Evolutionary conservation across 2,888 invertebrate genomes (phyloP), one percentile per base, ranked within the genome.

Genomic region (Hedychridium roseum): DNA sequence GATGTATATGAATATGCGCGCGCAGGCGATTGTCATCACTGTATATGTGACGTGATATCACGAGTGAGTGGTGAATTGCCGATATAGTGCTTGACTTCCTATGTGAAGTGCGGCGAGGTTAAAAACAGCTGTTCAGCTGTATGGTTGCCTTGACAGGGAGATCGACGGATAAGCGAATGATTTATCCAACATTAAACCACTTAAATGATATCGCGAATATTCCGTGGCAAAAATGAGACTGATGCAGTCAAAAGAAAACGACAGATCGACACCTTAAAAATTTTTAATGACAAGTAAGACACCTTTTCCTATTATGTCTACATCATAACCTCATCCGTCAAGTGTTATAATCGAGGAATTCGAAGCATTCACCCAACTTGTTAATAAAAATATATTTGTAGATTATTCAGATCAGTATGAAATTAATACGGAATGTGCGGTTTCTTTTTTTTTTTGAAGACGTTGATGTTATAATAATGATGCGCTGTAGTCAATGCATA

Each of bases 201-300:
- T 75, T 76, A 77, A 78, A 79, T 79, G 79, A 74, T 79, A 76
- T 79, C 79, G 66, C 73, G 74, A 77, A 78, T 77, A 73, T 78
- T 76, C 70, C 76, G 74, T 70, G 76, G 76, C 55, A 76, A 79
- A 68, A 76, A 73, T 74, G 78, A 78, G 66, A 78, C 78, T 67
- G 75, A 67, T 60, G 78, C 78, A 42, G 71, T 74, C 55, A 78
- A 79, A 64, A 73, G 88, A 71, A 88, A 86, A 79, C 84, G 87
- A 18, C 91, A 92, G 81, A 91, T 91, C 59, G 89, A 90, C 72
- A 91, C 91, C 3, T 76, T 92, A 58, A 91, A 91, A 81, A 85
- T 91, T 64, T 92, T 91, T 73, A 92, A 92, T 75, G 91, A 89
- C 64, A 87, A 91, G 87, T 88, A 80, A 82, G 83, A 55, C 7